Evolutionary conservation across 2,888 invertebrate species (phyloP), one percentile per base, ranked within the genome.

Genomic region (Orthosia gothica): DNA sequence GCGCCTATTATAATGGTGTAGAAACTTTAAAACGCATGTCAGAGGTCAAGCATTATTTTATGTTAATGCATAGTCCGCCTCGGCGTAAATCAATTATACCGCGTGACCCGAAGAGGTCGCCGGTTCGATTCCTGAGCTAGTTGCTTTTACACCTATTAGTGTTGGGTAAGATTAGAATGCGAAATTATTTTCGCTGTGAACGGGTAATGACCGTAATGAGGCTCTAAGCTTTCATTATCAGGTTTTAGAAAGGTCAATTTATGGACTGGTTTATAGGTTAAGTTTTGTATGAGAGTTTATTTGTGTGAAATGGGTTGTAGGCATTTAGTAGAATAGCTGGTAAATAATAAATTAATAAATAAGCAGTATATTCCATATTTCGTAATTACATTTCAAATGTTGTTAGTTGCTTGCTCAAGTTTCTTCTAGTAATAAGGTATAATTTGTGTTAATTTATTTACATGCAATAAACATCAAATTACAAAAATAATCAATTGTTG

Each of bases 21-120:
- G 93, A 94, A 94, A 94, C 90, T 95, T 95, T 95, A 94, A 95
- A 95, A 95, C 91, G 87, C 67, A 90, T 89, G 95, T 94, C 95
- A 94, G 79, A 92, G 96, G 95, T 95, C 93, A 96, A 96, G 93
- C 95, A 94, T 95, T 96, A 96, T 95, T 96, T 95, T 95, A 96
- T 96, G 96, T 95, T 96, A 96, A 96, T 96, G 96, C 89, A 94
- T 91, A 91, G 94, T 90, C 90, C 90, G 93, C 87, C 86, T 89
- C 93, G 92, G 94, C 90, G 95, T 95, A 95, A 96, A 96, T 96
- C 96, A 96, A 96, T 96, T 96, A 96, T 94, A 91, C 91, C 91
- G 88, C 92, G 90, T 95, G 96, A 96, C 95, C 96, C 92, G 89
- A 88, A 84, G 91, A 87, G 95, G 95, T 94, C 92, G 90, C 84